These are phyloP conservation scores for Ictalurus punctatus DNA, from an alignment of 2,113 vertebrate species.

Conservation along the genomic window DNA sequence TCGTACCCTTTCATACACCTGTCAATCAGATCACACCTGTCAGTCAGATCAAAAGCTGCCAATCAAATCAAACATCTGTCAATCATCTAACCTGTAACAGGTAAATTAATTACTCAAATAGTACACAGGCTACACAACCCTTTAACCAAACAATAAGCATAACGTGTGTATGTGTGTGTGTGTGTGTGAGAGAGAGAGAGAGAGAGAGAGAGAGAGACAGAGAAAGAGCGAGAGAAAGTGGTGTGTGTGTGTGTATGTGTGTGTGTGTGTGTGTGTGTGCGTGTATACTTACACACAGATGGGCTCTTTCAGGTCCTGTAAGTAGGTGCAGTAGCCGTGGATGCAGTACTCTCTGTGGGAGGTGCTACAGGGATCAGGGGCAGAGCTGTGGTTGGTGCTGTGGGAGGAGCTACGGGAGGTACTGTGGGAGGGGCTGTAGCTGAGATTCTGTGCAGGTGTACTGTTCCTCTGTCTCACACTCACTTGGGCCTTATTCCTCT, in stretches of 20 bases:
- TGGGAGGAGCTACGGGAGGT: slow-evolving; percentile 50
- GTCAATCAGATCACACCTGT: slow-evolving; percentile 25
- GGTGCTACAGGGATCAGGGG: slow-evolving; percentile 70
- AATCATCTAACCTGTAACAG: not conserved
- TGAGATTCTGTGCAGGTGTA: slow-evolving; percentile 56
- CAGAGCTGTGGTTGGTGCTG: slow-evolving; percentile 44
- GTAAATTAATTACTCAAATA: not conserved
- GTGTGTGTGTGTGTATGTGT: not conserved
- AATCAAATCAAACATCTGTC: not conserved
- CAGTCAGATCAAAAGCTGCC: not conserved
- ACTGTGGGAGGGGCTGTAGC: slow-evolving; percentile 46
- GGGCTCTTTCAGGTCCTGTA: slow-evolving; percentile 70
- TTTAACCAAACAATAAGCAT: not conserved
- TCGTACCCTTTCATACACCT: slow-evolving; percentile 74
- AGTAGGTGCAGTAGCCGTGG: slow-evolving; percentile 73
- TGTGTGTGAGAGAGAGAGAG: not conserved
- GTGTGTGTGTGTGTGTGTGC: not conserved
- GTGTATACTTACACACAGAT: slow-evolving; percentile 72
- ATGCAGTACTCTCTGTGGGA: slow-evolving; percentile 73
- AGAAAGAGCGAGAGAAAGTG: too few relatives aligned
- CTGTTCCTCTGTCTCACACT: slow-evolving; percentile 36
- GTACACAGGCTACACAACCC: not conserved
- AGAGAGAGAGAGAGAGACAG: too few relatives aligned
- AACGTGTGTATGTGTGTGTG: not conserved
- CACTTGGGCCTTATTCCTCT: slow-evolving; percentile 54